Conservation (phyloP, 2,113 vertebrate genomes). For the Platysternon megacephalum region DNA sequence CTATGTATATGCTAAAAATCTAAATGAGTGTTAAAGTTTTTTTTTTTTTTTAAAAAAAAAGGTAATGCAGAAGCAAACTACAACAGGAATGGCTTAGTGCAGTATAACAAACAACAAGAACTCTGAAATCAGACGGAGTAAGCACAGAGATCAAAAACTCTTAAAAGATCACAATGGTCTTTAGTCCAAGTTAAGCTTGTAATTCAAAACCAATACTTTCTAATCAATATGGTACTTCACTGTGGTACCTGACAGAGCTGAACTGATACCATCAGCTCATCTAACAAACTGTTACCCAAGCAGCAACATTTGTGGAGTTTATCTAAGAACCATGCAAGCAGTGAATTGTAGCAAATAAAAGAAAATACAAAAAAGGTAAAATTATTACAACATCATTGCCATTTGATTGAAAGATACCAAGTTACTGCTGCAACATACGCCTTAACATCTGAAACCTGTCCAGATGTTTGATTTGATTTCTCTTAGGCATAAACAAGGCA, state of each 20-base stretch:
- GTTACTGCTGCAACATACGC: background rate
- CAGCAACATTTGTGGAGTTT: conserved; percentile 28
- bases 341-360: conserved; percentile 10
- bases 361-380: background rate
- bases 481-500: background rate
- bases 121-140: background rate
- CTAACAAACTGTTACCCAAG: conserved; percentile 21
- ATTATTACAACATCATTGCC: background rate
- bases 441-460: background rate
- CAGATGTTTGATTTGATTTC: background rate
- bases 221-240: conserved; percentile 43
- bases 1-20: background rate
- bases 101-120: background rate
- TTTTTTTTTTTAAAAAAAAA: background rate
- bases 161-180: conserved; percentile 49
- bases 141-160: conserved; percentile 30
- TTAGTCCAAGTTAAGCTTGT: conserved; percentile 55
- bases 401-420: background rate
- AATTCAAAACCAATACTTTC: conserved; percentile 62
- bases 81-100: background rate
- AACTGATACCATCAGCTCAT: conserved; percentile 49
- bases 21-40: background rate
- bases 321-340: background rate
- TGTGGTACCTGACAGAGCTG: conserved; percentile 40
- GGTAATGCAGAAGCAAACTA: background rate